These are phyloP conservation scores for Lonchura striata DNA, from an alignment of 2,113 vertebrate genomes.

Conservation along the genomic window DNA sequence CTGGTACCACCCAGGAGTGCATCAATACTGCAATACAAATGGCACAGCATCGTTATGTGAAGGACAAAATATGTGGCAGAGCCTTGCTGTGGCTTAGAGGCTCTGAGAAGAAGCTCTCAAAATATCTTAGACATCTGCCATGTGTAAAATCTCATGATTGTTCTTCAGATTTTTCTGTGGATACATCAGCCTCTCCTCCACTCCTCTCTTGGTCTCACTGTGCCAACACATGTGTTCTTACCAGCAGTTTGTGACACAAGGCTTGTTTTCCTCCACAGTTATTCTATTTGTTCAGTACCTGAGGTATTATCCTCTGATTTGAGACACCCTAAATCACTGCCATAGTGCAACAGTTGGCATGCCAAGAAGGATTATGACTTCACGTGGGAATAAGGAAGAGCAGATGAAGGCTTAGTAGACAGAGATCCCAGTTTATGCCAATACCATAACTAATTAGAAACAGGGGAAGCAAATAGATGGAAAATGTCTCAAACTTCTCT, in stretches of 20 bases:
- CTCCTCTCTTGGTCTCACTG: background rate
- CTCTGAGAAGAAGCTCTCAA: constrained; percentile 49
- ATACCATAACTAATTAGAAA: constrained; percentile 22
- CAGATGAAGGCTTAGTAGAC: background rate
- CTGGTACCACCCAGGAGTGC: constrained; percentile 58
- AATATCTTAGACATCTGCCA: constrained; percentile 63
- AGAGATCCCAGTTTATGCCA: background rate
- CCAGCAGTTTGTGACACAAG: background rate
- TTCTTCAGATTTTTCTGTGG: constrained; percentile 44
- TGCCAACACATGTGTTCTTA: background rate
- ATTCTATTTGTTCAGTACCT: constrained; percentile 43
- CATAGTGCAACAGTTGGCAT: background rate
- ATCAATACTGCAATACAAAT: constrained; percentile 31
- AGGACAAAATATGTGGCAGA: constrained; percentile 46
- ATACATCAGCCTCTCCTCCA: constrained; percentile 34
- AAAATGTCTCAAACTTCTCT: background rate
- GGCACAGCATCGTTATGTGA: background rate
- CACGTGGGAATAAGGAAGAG: constrained; percentile 19
- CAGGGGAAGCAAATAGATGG: background rate
- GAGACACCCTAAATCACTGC: constrained; percentile 5
- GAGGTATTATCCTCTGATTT: background rate
- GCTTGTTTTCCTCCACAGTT: background rate
- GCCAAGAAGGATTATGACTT: background rate
- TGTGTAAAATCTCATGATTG: constrained; percentile 56
- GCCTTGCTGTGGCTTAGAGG: constrained; percentile 51